A percentile compares a stretch with the other conserved stretches of the same genome.
Conservation (phyloP, 1,140 invertebrate genomes). For the Triops longicaudatus region DNA sequence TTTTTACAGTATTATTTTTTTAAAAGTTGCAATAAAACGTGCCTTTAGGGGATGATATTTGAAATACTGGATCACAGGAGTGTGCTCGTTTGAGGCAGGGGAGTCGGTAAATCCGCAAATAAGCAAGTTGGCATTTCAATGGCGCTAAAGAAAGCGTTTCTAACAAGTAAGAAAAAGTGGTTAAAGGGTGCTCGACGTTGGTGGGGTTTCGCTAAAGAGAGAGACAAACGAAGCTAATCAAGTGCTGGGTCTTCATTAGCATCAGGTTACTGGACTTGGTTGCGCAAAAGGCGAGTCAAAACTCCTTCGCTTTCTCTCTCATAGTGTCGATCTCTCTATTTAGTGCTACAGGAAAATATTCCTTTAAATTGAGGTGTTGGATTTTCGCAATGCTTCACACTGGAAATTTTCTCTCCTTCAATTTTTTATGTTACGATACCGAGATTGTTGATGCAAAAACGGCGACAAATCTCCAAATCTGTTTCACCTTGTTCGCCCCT, state of each 20-base stretch:
- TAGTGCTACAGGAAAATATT: too few species aligned
- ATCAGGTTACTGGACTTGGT: background rate
- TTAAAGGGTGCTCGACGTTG: constrained; percentile 2
- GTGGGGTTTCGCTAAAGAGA: background rate
- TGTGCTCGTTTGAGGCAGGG: too few species aligned
- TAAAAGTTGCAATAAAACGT: too few species aligned
- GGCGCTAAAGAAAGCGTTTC: background rate
- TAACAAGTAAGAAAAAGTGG: background rate
- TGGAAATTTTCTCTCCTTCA: background rate
- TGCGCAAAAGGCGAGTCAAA: background rate
- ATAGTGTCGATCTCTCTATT: too few species aligned
- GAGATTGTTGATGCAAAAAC: background rate
- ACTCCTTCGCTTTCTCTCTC: too few species aligned
- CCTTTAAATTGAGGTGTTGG: too few species aligned
- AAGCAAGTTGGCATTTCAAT: constrained; percentile 5
- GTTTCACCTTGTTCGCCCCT: background rate
- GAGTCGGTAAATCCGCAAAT: background rate
- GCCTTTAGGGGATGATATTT: too few species aligned
- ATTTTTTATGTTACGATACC: background rate
- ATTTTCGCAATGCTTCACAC: background rate
- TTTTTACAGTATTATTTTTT: too few species aligned
- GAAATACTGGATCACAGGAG: too few species aligned
- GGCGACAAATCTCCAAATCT: background rate
- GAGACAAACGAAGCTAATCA: constrained; percentile 11
- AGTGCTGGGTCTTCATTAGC: constrained; percentile 7